Evolutionary conservation across 1,140 invertebrate species (phyloP).

Genomic region (Meloidogyne hapla): DNA sequence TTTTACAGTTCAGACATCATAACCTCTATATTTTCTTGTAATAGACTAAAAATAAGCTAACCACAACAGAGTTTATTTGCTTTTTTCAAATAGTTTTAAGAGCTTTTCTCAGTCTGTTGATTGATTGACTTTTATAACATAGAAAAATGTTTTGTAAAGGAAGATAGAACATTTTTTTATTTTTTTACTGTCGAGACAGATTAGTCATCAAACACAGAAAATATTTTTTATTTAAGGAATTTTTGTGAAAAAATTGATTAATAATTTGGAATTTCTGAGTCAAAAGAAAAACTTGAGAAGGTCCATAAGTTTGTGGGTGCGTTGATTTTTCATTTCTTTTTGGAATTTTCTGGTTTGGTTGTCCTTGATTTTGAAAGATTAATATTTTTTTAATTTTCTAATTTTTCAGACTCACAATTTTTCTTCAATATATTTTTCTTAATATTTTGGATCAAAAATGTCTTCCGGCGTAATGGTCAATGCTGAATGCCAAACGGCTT

Average conservation of each 20-base stretch:
- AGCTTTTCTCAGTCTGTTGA: neutral
- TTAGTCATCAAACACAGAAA: neutral
- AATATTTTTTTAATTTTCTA: neutral
- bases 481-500: constrained; percentile 51
- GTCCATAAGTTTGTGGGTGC: no score
- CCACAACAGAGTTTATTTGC: no score
- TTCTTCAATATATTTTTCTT: neutral
- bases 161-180: neutral
- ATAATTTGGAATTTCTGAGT: neutral
- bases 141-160: neutral
- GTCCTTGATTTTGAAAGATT: neutral
- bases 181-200: no score
- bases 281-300: neutral
- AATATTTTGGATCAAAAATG: constrained; percentile 31
- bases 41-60: no score
- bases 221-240: neutral
- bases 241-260: no score
- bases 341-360: no score
- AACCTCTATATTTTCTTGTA: neutral
- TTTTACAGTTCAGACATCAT: neutral
- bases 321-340: no score
- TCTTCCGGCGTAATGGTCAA: constrained; percentile 53
- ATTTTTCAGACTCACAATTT: neutral
- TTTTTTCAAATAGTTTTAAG: neutral
- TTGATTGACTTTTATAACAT: neutral